Conservation (phyloP, 2,113 vertebrate genomes). For the Peromyscus polionotus region DNA sequence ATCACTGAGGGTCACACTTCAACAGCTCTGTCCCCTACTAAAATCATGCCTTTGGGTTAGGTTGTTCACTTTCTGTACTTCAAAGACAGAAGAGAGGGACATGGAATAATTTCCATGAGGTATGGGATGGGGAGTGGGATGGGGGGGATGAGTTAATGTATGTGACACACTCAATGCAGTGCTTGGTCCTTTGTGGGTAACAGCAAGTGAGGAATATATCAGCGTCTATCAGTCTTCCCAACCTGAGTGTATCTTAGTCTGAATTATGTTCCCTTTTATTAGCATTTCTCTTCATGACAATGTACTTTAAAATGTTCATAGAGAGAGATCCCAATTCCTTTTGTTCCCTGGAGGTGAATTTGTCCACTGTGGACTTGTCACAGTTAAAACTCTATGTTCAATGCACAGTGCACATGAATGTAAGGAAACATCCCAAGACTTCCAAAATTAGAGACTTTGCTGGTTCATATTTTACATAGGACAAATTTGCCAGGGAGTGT, state of each 20-base stretch:
- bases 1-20: not conserved
- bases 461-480: not conserved
- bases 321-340: not conserved
- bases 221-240: not conserved
- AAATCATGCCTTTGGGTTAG: not conserved
- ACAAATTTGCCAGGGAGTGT: no score
- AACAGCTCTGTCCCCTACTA: not conserved
- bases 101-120: not conserved
- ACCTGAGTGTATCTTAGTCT: not conserved
- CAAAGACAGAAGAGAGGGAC: not conserved
- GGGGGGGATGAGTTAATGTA: not conserved
- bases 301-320: not conserved
- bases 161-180: not conserved
- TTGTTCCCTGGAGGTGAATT: not conserved
- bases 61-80: not conserved
- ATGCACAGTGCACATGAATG: no score
- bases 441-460: conserved; percentile 41
- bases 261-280: not conserved
- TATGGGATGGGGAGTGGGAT: not conserved
- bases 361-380: not conserved
- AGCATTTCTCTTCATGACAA: not conserved
- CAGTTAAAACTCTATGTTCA: not conserved
- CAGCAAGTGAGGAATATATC: not conserved
- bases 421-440: not conserved
- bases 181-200: not conserved